These are phyloP conservation scores for Xiphophorus hellerii DNA, from an alignment of 2,113 vertebrate genomes.

Conservation along the genomic window DNA sequence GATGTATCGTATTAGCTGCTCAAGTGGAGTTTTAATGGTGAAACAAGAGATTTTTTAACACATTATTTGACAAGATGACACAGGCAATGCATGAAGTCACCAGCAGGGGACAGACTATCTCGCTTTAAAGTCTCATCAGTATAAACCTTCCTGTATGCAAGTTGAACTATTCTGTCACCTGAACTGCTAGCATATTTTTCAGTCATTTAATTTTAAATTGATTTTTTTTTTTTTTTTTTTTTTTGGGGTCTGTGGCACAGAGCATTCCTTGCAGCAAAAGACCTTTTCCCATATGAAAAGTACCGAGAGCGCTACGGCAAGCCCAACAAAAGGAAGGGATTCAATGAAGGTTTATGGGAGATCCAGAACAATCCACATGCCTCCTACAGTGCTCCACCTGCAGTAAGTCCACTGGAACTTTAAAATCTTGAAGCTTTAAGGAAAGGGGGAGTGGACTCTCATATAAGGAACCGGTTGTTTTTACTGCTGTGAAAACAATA, in stretches of 20 bases:
- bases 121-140: background rate
- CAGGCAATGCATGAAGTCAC: conserved; percentile 20
- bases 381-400: conserved; percentile 90
- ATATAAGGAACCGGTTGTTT: too few species aligned
- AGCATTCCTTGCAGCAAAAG: conserved; percentile 95
- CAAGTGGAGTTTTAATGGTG: background rate
- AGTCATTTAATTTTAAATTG: background rate
- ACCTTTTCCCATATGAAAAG: conserved; percentile 95
- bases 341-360: conserved; percentile 98
- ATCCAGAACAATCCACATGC: conserved; percentile 99
- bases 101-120: conserved; percentile 61
- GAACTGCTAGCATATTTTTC: background rate
- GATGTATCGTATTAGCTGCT: background rate
- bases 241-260: conserved; percentile 77
- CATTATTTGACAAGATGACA: conserved; percentile 38
- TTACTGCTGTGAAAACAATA: too few species aligned
- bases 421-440: background rate
- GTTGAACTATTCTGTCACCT: background rate
- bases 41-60: conserved; percentile 27
- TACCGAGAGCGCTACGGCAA: conserved; percentile 95
- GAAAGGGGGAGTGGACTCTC: background rate
- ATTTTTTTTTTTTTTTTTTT: background rate
- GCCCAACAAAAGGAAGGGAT: conserved; percentile 98
- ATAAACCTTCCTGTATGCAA: background rate
- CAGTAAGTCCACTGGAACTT: conserved; percentile 80